Evolutionary conservation across 2,797 vertebrate genomes (phyloP).

Genomic region (Sebastes itinus): DNA sequence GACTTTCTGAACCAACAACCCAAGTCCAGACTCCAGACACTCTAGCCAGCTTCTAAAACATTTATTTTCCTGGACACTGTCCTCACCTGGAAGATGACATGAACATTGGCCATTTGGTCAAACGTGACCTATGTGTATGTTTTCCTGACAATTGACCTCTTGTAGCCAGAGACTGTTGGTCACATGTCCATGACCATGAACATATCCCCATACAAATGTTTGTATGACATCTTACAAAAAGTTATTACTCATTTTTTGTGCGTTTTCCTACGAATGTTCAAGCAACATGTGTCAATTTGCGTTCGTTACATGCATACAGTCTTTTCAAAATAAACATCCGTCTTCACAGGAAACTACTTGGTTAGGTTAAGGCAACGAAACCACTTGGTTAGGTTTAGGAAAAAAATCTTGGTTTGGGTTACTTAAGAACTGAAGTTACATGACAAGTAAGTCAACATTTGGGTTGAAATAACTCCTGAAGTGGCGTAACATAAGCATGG

Average conservation of each 20-base stretch:
- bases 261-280: neutral
- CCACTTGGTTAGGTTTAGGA: neutral
- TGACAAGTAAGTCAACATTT: neutral
- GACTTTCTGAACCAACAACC: slow-evolving; percentile 6
- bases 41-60: neutral
- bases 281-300: neutral
- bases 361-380: no score
- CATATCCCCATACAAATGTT: neutral
- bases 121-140: neutral
- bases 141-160: neutral
- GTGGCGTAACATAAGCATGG: neutral
- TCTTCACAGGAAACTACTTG: neutral
- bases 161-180: neutral
- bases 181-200: neutral
- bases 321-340: neutral
- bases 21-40: neutral
- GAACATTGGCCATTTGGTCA: neutral
- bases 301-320: neutral
- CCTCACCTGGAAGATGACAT: neutral
- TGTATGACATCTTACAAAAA: neutral
- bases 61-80: neutral
- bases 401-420: no score
- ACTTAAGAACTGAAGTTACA: no score
- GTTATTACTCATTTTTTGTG: neutral
- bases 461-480: neutral